Percentiles rank a stretch among this genome's conserved stretches.
These are phyloP conservation scores for Hydropotes inermis DNA, from an alignment of 2,113 vertebrate genomes.

Conservation along the genomic window DNA sequence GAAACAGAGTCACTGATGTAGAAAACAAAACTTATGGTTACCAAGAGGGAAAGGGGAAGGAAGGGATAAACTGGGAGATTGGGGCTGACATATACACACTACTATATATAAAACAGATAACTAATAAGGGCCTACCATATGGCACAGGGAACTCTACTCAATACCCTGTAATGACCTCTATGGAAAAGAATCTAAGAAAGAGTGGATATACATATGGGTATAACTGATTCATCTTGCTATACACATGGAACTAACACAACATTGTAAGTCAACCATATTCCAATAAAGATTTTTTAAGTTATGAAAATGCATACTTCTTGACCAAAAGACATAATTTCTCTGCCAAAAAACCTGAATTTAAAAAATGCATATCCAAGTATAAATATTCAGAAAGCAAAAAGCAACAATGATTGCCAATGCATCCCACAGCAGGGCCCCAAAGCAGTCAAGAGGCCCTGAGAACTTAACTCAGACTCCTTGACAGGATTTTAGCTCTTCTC, in stretches of 20 bases:
- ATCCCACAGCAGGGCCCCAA: background rate
- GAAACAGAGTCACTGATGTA: background rate
- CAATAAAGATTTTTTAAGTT: background rate
- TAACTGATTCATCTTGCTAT: background rate
- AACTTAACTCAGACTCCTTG: background rate
- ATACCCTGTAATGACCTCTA: background rate
- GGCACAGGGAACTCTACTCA: background rate
- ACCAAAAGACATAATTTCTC: background rate
- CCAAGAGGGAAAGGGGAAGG: background rate
- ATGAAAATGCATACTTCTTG: background rate
- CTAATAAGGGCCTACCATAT: background rate
- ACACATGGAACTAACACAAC: background rate
- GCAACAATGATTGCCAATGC: background rate
- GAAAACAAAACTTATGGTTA: background rate
- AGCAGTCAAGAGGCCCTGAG: background rate
- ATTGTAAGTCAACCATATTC: background rate
- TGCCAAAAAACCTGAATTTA: background rate
- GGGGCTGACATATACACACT: background rate
- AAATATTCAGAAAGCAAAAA: background rate
- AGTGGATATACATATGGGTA: background rate
- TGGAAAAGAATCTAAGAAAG: background rate
- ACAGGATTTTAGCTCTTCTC: background rate
- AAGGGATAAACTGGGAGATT: background rate
- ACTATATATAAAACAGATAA: background rate
- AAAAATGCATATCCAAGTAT: background rate